A percentile compares a stretch with the other conserved stretches of the same genome.
These are phyloP conservation scores for Antennarius maculatus DNA, from an alignment of 2,797 vertebrate genomes.

Conservation along the genomic window DNA sequence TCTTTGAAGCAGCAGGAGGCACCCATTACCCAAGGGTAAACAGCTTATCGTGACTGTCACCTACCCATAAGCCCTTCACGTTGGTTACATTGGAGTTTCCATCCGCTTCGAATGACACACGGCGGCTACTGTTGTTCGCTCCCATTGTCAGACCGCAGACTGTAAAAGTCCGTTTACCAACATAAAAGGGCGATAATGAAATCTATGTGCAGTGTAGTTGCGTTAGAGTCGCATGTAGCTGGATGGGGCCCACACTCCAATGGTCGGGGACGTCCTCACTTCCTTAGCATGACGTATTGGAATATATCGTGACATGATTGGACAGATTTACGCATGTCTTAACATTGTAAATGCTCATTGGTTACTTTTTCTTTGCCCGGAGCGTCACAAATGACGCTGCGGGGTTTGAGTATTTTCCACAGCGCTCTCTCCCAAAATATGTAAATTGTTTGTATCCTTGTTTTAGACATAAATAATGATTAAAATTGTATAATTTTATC, in stretches of 20 bases:
- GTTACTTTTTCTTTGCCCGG: too few species aligned
- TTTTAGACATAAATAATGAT: too few species aligned
- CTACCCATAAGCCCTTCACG: conserved; percentile 99
- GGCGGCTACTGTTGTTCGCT: conserved; percentile 86
- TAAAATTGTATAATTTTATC: too few species aligned
- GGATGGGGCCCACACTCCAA: conserved; percentile 32
- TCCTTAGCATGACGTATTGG: conserved; percentile 59
- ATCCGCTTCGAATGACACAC: conserved; percentile 94
- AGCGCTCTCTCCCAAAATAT: too few species aligned
- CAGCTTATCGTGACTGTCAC: conserved; percentile 56
- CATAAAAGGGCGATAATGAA: conserved; percentile 14
- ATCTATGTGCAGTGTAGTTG: conserved; percentile 6
- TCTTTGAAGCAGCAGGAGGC: not conserved
- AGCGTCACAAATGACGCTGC: too few species aligned
- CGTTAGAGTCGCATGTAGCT: not conserved
- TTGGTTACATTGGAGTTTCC: conserved; percentile 94
- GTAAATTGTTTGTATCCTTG: too few species aligned
- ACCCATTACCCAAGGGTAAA: not conserved
- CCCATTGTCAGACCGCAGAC: conserved; percentile 84
- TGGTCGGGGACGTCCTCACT: conserved; percentile 31
- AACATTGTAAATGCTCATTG: too few species aligned
- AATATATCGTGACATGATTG: conserved; percentile 62
- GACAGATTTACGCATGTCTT: conserved; percentile 6
- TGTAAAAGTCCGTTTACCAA: conserved; percentile 25
- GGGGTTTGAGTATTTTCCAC: too few species aligned